phyloP scores from a whole-genome alignment of 2,888 invertebrate species.

The Apodemia hepburni region DNA sequence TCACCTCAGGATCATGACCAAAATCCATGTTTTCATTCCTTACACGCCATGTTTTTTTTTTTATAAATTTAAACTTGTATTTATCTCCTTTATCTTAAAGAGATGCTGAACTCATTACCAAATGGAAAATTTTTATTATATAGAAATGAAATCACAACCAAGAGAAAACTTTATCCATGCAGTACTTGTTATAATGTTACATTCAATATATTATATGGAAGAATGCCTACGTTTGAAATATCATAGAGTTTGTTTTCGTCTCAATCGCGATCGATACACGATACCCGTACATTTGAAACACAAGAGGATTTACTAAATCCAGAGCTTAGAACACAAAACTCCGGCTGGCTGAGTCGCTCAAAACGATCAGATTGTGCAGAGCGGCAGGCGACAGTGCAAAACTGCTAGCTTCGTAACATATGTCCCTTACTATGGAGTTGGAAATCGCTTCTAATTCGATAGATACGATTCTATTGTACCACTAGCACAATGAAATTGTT shows the following conservation, averaged over 20 bases:
- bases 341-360: slow-evolving; percentile 49
- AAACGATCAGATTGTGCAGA: slow-evolving; percentile 43
- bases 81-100: too few species aligned
- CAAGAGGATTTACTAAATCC: slow-evolving; percentile 47
- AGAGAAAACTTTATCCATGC: not conserved
- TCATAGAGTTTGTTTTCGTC: slow-evolving; percentile 14
- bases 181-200: not conserved
- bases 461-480: not conserved
- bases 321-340: slow-evolving; percentile 52
- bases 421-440: slow-evolving; percentile 18
- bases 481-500: not conserved
- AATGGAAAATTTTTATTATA: not conserved
- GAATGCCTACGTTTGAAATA: slow-evolving; percentile 24
- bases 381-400: slow-evolving; percentile 40
- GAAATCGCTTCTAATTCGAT: slow-evolving; percentile 8
- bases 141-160: not conserved
- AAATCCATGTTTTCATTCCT: too few species aligned
- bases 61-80: too few species aligned
- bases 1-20: too few species aligned
- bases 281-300: slow-evolving; percentile 27
- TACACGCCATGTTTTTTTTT: too few species aligned
- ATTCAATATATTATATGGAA: slow-evolving; percentile 14
- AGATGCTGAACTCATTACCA: too few species aligned
- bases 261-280: slow-evolving; percentile 30
- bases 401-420: slow-evolving; percentile 32